phyloP scores from a whole-genome alignment of 1,140 invertebrate genomes.

The Cotesia typhae region DNA sequence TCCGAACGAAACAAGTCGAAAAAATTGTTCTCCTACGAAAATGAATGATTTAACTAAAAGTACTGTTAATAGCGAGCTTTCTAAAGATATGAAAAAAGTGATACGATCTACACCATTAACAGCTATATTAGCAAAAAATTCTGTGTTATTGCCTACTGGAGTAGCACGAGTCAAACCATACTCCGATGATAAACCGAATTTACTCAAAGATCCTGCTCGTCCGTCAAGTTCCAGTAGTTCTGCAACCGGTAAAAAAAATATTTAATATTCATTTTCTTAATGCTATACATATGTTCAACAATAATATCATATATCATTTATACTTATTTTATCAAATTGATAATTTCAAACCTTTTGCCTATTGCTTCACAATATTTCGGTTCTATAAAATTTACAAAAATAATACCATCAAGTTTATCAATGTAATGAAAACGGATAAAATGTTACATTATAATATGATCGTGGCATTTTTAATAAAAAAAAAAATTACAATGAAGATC shows the following conservation, averaged over 20 bases:
- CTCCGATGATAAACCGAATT: conserved; percentile 3
- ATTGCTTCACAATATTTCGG: too few species aligned
- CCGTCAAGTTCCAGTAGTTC: conserved; percentile 51
- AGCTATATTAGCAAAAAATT: conserved; percentile 50
- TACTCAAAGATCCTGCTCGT: conserved; percentile 13
- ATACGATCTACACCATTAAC: conserved; percentile 46
- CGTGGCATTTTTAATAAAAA: too few species aligned
- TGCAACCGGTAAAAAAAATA: conserved; percentile 65
- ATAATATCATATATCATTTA: background rate
- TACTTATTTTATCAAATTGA: too few species aligned
- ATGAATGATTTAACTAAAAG: conserved; percentile 6
- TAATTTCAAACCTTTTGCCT: too few species aligned
- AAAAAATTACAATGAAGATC: too few species aligned
- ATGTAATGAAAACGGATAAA: too few species aligned
- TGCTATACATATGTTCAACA: background rate
- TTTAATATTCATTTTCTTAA: conserved; percentile 1
- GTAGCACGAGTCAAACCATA: conserved; percentile 51
- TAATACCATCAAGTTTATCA: too few species aligned
- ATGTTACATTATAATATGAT: too few species aligned
- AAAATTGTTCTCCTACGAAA: conserved; percentile 2
- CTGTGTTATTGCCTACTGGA: conserved; percentile 49
- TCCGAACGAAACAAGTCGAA: conserved; percentile 8
- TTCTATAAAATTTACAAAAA: too few species aligned
- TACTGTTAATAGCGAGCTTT: conserved; percentile 31
- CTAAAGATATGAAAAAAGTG: conserved; percentile 54